phyloP scores from a whole-genome alignment of 2,888 invertebrate species.

The Kryphioiulus occultus region DNA sequence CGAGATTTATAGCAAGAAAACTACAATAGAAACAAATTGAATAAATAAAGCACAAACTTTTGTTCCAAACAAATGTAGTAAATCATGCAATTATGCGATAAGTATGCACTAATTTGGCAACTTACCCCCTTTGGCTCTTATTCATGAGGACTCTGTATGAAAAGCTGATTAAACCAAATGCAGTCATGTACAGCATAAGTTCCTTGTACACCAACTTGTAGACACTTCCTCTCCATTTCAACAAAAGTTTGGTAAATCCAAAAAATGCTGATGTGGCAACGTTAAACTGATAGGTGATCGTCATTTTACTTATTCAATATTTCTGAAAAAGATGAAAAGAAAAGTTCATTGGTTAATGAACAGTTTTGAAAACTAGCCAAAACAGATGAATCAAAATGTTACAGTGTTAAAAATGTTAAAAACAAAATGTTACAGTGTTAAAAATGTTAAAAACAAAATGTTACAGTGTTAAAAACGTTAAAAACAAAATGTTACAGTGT shows the following conservation, averaged over 20 bases:
- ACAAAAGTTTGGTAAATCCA: constrained; percentile 48
- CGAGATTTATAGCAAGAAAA: too few relatives aligned
- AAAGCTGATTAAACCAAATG: constrained; percentile 54
- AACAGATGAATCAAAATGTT: background rate
- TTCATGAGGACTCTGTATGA: constrained; percentile 54
- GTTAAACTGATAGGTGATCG: constrained; percentile 48
- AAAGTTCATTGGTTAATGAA: background rate
- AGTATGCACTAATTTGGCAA: background rate
- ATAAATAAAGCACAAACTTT: too few relatives aligned
- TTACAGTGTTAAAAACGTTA: too few relatives aligned
- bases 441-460: too few relatives aligned
- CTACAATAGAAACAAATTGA: too few relatives aligned
- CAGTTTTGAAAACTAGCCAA: too few relatives aligned
- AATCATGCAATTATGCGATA: too few relatives aligned
- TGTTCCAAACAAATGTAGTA: too few relatives aligned
- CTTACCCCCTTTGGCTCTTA: constrained; percentile 53
- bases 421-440: too few relatives aligned
- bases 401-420: too few relatives aligned
- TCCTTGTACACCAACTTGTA: constrained; percentile 51
- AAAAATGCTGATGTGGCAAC: constrained; percentile 46
- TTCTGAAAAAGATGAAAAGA: background rate
- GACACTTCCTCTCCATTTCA: constrained; percentile 50
- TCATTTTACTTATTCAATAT: constrained; percentile 33
- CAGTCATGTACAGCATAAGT: constrained; percentile 51
- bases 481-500: too few relatives aligned